Base-by-base conservation (phyloP, 2,888 invertebrate genomes). In the Choreutis nemorana region DNA sequence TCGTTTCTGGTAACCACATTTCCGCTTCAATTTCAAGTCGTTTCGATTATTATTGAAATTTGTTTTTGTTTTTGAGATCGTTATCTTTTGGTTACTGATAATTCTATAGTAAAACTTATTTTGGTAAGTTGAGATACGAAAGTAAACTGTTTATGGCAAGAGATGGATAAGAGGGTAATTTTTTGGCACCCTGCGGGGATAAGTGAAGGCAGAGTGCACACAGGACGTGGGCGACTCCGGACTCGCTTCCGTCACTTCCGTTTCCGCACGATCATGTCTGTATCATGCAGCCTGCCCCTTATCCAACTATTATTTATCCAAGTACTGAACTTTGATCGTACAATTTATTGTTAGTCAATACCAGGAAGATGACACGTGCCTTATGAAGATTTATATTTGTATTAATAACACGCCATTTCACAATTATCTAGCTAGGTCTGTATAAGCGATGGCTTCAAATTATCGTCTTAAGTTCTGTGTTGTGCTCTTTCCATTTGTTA, bases 291-390 rank as follows among this genome's bases (percentile, higher is more conserved):
- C 13, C 23, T 8, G 23, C 23, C 50, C 64, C 66, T 56, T 59
- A 50, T 44, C 44, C 42, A 44, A 45, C 48, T 48, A 59, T 64
- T n/a, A 64, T 67, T 70, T 68, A 66, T 59, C 63, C 50, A 52
- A 56, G 55, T 45, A 58, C 45, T 49, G 48, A 55, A 55, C 65
- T 67, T 64, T 68, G 66, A 72, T 67, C 61, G 59, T 39, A 55
- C 67, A 57, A 78, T 77, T 75, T 77, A 77, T 77, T 66, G 60
- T 55, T 65, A 77, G 75, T 77, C 77, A 73, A 68, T 61, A 56
- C 55, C 75, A 73, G 78, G 71, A 77, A 72, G 52, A 59, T 52
- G 71, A 48, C 75, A 71, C 75, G 75, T 63, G 73, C 41, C 70
- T 54, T 44, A 41, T 48, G n/a, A n/a, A n/a, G n/a, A n/a, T n/a